Evolutionary conservation across 2,888 invertebrate genomes (phyloP), one percentile per base, ranked within the genome.

Genomic region (Quadriops clusia): DNA sequence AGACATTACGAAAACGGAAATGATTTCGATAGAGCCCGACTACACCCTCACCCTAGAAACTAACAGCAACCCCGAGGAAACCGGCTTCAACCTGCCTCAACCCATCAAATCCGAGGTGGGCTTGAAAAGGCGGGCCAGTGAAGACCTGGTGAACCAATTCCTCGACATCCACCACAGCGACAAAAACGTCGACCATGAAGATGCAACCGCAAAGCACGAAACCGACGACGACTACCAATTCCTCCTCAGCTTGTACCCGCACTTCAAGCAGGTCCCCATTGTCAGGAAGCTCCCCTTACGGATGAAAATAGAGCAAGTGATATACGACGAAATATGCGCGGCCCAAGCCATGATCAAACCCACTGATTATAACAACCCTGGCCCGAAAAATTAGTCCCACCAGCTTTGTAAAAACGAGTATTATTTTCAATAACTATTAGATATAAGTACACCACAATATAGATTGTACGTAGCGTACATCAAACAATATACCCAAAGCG

Each of bases 171-270:
- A n/a, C n/a, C n/a, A n/a, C n/a, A n/a, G n/a, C n/a, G n/a, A n/a
- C n/a, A n/a, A n/a, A n/a, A n/a, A n/a, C n/a, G n/a, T n/a, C n/a
- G n/a, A n/a, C n/a, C n/a, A n/a, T n/a, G 36, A 33, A 23, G 21
- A 32, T 11, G 39, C 38, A 14, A 14, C 30, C 8, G 39, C 34
- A 20, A 33, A 37, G 28, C 21, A 35, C 21, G 26, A 32, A 11
- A 18, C 21, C 20, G 46, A 46, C 22, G 45, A 46, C 23, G 46
- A 46, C 34, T 37, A 43, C 23, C 46, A 46, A 30, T 46, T 46
- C 34, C 33, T 46, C 21, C 28, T 45, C 10, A 46, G 45, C 31
- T 31, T 46, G 17, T 37, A 43, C 28, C 43, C 45, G 10, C 45
- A 45, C 33, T 36, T 46, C 6, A 42, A 40, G n/a, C 40, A 43